phyloP scores from a whole-genome alignment of 1,140 invertebrate genomes.

The Macrostomum lignano region DNA sequence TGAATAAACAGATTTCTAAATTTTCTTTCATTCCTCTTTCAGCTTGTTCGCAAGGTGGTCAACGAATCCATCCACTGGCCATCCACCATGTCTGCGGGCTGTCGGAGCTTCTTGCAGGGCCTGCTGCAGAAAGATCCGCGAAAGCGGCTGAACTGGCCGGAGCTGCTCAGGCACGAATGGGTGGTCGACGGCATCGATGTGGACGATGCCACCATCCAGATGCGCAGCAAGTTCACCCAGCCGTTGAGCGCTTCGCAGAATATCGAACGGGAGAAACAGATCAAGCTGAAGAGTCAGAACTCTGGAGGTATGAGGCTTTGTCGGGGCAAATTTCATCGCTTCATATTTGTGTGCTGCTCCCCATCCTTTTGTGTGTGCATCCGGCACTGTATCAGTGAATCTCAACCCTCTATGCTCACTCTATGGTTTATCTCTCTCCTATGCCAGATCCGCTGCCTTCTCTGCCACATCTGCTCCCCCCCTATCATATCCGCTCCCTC shows the following conservation, averaged over 20 bases:
- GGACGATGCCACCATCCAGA: conserved; percentile 12
- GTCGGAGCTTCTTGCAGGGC: conserved; percentile 57
- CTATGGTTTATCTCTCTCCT: too few relatives aligned
- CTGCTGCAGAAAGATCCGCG: conserved; percentile 56
- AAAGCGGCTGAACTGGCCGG: conserved; percentile 52
- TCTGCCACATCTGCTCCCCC: too few relatives aligned
- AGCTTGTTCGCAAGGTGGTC: conserved; percentile 47
- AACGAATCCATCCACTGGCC: conserved; percentile 61
- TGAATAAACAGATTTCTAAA: too few relatives aligned
- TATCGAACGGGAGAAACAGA: conserved; percentile 35
- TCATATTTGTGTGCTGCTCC: too few relatives aligned
- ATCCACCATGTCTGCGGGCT: conserved; percentile 42
- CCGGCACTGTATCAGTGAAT: too few relatives aligned
- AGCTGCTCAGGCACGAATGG: conserved; percentile 54
- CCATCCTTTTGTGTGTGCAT: too few relatives aligned
- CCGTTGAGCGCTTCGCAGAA: conserved; percentile 41
- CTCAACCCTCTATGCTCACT: too few relatives aligned
- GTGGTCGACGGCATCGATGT: conserved; percentile 37
- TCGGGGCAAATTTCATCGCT: too few relatives aligned
- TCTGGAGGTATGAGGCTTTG: too few relatives aligned
- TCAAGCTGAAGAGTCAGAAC: conserved; percentile 25
- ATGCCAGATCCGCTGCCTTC: too few relatives aligned
- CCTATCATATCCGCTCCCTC: too few relatives aligned
- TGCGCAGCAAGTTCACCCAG: conserved; percentile 33
- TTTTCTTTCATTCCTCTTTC: too few relatives aligned